Evolutionary conservation across 64 coral and sea anemone species (phyloP), one percentile per base, ranked within the genome.

Genomic region (Pachyseris speciosa): DNA sequence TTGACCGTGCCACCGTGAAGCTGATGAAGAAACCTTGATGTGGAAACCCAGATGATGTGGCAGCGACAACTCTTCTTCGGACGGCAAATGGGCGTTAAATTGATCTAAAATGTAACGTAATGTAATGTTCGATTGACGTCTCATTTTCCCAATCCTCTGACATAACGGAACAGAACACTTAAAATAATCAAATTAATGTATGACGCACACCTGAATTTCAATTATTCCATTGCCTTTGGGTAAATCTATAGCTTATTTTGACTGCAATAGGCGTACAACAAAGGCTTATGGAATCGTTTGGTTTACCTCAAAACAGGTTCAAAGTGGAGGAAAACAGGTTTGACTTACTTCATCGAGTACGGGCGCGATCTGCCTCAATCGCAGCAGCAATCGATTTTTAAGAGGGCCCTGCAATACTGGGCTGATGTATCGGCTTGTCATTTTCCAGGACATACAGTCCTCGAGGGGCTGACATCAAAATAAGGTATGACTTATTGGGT

Each of bases 1-100:
- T 96, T 9, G 94, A 96, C 51, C 57, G 25, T 22, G 69, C 84
- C 5, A 96, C 94, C 25, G 36, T 93, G 37, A 39, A 13, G 22
- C 72, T 72, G 64, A 98, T 98, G 95, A 93, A 85, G 52, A 98
- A 79, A 65, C 95, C 95, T 25, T 80, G 95, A 38, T 98, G 95
- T 64, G 95, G 95, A 30, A 70, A 85, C 27, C 75, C 86, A 37
- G 95, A 98, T 58, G 91, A 86, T 19, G 95, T 77, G n/a, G 95
- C 89, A 17, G 59, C 30, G 0, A 63, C 64, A 4, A 19, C 33
- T 20, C 69, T 85, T 19, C 53, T 76, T 4, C 65, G 75, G n/a
- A n/a, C n/a, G n/a, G n/a, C n/a, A n/a, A n/a, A n/a, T n/a, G n/a
- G n/a, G n/a, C n/a, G n/a, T n/a, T n/a, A n/a, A n/a, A n/a, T n/a